Evolutionary conservation across 1,140 invertebrate species (phyloP).

Genomic region (Zaprionus taronus): DNA sequence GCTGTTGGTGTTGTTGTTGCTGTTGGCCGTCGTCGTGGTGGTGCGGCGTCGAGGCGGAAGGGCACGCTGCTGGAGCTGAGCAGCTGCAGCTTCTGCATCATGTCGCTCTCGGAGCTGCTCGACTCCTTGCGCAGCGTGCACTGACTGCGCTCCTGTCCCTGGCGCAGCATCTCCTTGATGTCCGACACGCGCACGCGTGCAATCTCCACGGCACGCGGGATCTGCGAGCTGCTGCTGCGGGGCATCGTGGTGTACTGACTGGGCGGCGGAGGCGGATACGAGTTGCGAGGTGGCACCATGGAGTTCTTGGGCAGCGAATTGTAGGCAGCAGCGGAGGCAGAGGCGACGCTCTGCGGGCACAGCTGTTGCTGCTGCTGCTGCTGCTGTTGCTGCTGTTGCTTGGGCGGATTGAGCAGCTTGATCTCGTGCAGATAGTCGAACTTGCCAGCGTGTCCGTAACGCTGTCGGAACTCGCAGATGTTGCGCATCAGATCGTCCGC

Average conservation of each 20-base stretch:
- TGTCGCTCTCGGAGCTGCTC: slow-evolving; percentile 78
- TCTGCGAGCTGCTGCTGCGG: slow-evolving; percentile 72
- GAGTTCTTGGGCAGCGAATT: slow-evolving; percentile 80
- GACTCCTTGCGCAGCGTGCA: slow-evolving; percentile 68
- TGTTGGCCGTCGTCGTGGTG: slow-evolving; percentile 81
- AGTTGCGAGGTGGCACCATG: slow-evolving; percentile 86
- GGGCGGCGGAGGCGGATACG: slow-evolving; percentile 85
- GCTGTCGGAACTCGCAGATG: slow-evolving; percentile 87
- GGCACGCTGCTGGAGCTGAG: slow-evolving; percentile 74
- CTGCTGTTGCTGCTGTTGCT: slow-evolving; percentile 42
- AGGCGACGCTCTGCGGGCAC: neutral
- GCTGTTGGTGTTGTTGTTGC: slow-evolving; percentile 82
- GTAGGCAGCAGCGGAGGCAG: slow-evolving; percentile 44
- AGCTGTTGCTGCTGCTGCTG: slow-evolving; percentile 30
- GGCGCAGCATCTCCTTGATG: slow-evolving; percentile 82
- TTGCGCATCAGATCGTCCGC: slow-evolving; percentile 85
- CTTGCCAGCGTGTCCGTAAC: slow-evolving; percentile 86
- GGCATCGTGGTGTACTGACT: slow-evolving; percentile 77
- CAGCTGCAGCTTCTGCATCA: slow-evolving; percentile 73
- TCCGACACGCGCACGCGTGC: slow-evolving; percentile 78
- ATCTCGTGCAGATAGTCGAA: slow-evolving; percentile 83
- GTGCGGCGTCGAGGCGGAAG: slow-evolving; percentile 57
- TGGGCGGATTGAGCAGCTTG: slow-evolving; percentile 79
- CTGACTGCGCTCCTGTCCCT: slow-evolving; percentile 50
- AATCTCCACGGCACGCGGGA: slow-evolving; percentile 77